Percentiles rank a stretch among this genome's conserved stretches.
phyloP scores from a whole-genome alignment of 2,888 invertebrate species.

The Timema podura region DNA sequence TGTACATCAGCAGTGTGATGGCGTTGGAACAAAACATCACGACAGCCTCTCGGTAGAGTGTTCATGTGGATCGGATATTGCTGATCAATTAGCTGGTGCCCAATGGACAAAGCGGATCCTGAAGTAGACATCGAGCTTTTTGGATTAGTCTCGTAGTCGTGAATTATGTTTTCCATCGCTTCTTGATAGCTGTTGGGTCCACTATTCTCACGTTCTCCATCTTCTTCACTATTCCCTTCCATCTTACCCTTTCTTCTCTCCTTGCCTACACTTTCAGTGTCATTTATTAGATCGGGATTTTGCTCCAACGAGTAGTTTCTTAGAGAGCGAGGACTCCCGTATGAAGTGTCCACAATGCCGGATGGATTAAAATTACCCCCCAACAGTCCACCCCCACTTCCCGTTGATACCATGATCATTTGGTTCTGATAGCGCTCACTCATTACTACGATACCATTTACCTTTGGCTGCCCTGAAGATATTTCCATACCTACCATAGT shows the following conservation, averaged over 20 bases:
- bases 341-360: constrained; percentile 41
- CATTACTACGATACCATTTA: constrained; percentile 52
- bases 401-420: constrained; percentile 44
- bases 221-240: constrained; percentile 40
- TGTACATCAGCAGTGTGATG: constrained; percentile 67
- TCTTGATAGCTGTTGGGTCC: constrained; percentile 39
- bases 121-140: constrained; percentile 12
- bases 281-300: constrained; percentile 77
- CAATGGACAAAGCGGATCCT: background rate
- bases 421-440: constrained; percentile 53
- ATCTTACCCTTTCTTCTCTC: constrained; percentile 42
- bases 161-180: constrained; percentile 39
- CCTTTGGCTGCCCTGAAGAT: constrained; percentile 39
- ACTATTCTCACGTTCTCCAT: constrained; percentile 42
- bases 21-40: constrained; percentile 49
- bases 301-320: constrained; percentile 57
- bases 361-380: constrained; percentile 13
- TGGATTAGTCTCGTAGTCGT: constrained; percentile 34
- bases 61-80: constrained; percentile 45
- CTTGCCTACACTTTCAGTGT: constrained; percentile 61
- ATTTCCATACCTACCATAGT: constrained; percentile 36
- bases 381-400: constrained; percentile 21
- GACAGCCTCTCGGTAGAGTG: constrained; percentile 47
- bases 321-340: constrained; percentile 54
- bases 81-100: constrained; percentile 12